Evolutionary conservation across 2,888 invertebrate species (phyloP), one percentile per base, ranked within the genome.

Genomic region (Gerosis bhagava): DNA sequence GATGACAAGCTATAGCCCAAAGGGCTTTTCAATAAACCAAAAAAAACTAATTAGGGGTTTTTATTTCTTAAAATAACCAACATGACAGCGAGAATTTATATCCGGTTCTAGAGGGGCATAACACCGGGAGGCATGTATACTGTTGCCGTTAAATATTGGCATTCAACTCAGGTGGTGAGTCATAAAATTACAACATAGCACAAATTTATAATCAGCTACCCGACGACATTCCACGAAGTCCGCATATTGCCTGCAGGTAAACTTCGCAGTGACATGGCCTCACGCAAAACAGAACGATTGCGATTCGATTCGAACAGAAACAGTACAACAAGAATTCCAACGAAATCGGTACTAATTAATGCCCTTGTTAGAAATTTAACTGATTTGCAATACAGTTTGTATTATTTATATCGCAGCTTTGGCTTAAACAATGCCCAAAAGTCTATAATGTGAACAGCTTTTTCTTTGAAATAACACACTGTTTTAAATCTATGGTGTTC

Each of bases 181-280:
- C 82, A 82, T 71, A 61, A 70, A 76, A 77, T 78, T 73, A 77
- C 77, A 74, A 75, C 67, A 67, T 74, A 70, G 73, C 62, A 74
- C 70, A 74, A 77, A 83, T 77, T 78, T 75, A 81, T 75, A 83
- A 79, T 77, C 75, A 68, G 77, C 69, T 62, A 71, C 70, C 70
- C 70, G 67, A 70, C 80, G 69, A 75, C 83, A 83, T 84, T 84
- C 83, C 80, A 68, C 66, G 65, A 67, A 65, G 65, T 59, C 59
- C 56, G 60, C 59, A 65, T 60, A 62, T 65, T 63, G 60, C 59
- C 62, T 66, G 66, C 70, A 70, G 71, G 74, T 71, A 73, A 70
- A 69, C 61, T 68, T 65, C 60, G 66, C 60, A 51, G 60, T 52
- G 59, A 65, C 60, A 41, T 35, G 29, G 41, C 13, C 51, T 60